Percentiles rank a stretch among this genome's conserved stretches.
Evolutionary conservation across 1,140 invertebrate genomes (phyloP).

Genomic region (Neodiprion virginianus): DNA sequence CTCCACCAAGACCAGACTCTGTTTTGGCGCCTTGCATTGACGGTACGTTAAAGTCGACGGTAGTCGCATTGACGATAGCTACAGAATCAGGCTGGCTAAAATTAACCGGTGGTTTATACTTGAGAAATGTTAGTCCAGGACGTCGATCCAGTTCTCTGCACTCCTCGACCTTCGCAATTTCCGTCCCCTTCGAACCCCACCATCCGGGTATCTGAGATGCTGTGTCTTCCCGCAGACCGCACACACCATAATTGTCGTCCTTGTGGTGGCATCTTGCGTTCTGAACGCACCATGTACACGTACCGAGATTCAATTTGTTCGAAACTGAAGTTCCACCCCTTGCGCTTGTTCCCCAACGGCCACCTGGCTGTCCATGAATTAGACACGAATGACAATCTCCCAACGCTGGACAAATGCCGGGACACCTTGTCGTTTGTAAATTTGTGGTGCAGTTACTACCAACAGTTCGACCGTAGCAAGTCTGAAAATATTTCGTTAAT

Average conservation of each 20-base stretch:
- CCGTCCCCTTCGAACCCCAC: conserved; percentile 87
- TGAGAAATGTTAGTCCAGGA: conserved; percentile 87
- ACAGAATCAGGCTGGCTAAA: conserved; percentile 86
- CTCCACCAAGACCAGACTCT: conserved; percentile 71
- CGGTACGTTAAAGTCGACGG: conserved; percentile 76
- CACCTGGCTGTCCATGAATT: conserved; percentile 69
- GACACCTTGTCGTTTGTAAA: conserved; percentile 84
- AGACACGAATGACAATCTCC: conserved; percentile 89
- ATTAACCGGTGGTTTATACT: conserved; percentile 86
- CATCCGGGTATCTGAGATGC: conserved; percentile 81
- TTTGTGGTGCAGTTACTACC: conserved; percentile 87
- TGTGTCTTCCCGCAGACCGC: conserved; percentile 76
- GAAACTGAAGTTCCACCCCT: conserved; percentile 69
- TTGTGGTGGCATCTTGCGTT: conserved; percentile 88
- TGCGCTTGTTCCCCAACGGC: conserved; percentile 57
- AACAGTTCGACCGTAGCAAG: conserved; percentile 82
- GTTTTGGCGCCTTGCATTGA: conserved; percentile 68
- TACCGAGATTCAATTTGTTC: conserved; percentile 75
- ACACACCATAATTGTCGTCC: conserved; percentile 84
- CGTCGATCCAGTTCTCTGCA: conserved; percentile 82
- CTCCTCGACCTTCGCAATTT: conserved; percentile 77
- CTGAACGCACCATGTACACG: conserved; percentile 93
- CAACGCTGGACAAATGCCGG: conserved; percentile 86
- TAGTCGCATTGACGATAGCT: conserved; percentile 83
- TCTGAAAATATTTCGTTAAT: conserved; percentile 53